Percentiles rank a stretch among this genome's conserved stretches.
These are phyloP conservation scores for Hypolimnas misippus DNA, from an alignment of 2,888 invertebrate species.

Conservation along the genomic window DNA sequence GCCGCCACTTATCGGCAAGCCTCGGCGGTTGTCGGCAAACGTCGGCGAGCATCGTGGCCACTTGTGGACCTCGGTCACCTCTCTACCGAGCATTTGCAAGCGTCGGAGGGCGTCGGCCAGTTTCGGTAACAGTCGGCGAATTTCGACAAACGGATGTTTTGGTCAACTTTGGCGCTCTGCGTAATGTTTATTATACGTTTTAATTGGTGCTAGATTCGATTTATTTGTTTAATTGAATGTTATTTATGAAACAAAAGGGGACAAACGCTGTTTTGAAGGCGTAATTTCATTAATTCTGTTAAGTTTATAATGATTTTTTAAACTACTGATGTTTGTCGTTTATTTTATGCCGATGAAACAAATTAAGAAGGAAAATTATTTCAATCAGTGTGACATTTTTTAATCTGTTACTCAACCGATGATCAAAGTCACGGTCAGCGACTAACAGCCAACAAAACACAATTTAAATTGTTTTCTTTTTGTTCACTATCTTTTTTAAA, in stretches of 20 bases:
- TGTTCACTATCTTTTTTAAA: too few species aligned
- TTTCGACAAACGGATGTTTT: too few species aligned
- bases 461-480: too few species aligned
- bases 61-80: conserved; percentile 42
- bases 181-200: conserved; percentile 46
- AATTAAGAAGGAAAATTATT: too few species aligned
- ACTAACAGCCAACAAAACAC: too few species aligned
- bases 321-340: too few species aligned
- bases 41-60: too few species aligned
- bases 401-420: too few species aligned
- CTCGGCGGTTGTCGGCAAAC: conserved; percentile 42
- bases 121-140: conserved; percentile 8
- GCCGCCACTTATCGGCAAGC: conserved; percentile 67
- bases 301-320: not conserved
- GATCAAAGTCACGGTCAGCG: too few species aligned
- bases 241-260: not conserved
- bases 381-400: too few species aligned
- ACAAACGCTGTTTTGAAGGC: not conserved
- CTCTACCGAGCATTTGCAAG: conserved; percentile 49
- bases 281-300: not conserved
- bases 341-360: too few species aligned
- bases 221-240: conserved; percentile 50
- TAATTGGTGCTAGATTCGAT: conserved; percentile 61
- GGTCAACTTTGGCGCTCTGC: not conserved
- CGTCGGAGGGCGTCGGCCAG: conserved; percentile 11